Conservation (phyloP, 2,797 vertebrate genomes). For the Eidolon dupreanum region DNA sequence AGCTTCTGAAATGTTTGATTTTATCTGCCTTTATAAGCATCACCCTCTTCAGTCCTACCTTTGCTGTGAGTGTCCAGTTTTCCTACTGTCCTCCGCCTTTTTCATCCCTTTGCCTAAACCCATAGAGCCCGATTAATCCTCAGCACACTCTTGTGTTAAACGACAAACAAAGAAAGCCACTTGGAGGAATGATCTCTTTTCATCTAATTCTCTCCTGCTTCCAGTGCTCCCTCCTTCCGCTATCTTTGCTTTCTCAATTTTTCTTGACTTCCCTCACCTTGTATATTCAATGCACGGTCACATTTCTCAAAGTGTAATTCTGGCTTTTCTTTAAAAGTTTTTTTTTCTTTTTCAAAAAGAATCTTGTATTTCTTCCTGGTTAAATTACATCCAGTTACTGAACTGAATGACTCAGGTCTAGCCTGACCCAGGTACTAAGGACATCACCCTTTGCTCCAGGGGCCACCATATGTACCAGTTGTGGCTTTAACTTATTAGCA, state of each 20-base stretch:
- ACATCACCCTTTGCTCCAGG: background rate
- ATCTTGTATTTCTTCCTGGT: background rate
- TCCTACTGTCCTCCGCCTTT: background rate
- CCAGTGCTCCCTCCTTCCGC: accelerated
- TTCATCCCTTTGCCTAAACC: background rate
- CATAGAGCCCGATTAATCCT: background rate
- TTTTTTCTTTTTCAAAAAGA: background rate
- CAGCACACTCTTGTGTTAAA: background rate
- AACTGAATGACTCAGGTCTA: background rate
- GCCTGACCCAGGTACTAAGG: background rate
- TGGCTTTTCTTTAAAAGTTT: background rate
- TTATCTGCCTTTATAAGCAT: background rate
- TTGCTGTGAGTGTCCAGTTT: background rate
- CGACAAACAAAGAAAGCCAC: background rate
- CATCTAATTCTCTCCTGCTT: background rate
- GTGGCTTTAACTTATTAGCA: background rate
- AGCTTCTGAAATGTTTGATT: background rate
- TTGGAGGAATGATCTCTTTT: background rate
- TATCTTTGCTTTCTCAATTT: background rate
- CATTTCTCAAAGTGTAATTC: background rate
- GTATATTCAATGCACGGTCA: background rate
- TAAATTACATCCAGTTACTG: background rate
- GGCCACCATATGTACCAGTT: accelerated
- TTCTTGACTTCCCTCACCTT: background rate
- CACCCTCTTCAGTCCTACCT: background rate